Evolutionary conservation across 2,888 invertebrate species (phyloP).

Genomic region (Leptogaster cylindrica): DNA sequence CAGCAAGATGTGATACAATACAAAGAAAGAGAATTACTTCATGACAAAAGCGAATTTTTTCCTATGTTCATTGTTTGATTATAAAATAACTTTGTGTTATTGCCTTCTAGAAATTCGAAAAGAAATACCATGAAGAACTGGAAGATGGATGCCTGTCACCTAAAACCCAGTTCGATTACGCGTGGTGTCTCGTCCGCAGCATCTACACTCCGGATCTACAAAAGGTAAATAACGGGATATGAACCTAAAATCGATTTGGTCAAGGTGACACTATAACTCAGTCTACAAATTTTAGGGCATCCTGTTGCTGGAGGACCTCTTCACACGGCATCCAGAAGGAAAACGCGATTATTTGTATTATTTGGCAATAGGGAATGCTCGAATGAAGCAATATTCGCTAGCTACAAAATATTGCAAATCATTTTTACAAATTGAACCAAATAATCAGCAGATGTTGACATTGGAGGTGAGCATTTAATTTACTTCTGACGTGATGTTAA

Average conservation of each 20-base stretch:
- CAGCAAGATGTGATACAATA: neutral
- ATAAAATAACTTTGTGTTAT: neutral
- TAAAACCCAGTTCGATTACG: slow-evolving; percentile 93
- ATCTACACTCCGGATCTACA: slow-evolving; percentile 87
- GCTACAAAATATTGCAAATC: slow-evolving; percentile 83
- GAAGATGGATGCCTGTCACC: slow-evolving; percentile 75
- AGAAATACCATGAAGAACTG: slow-evolving; percentile 82
- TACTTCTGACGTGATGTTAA: too few relatives aligned
- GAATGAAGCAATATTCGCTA: slow-evolving; percentile 88
- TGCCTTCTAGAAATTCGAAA: slow-evolving; percentile 88
- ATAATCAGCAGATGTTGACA: slow-evolving; percentile 85
- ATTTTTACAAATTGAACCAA: slow-evolving; percentile 81
- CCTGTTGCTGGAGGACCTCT: slow-evolving; percentile 83
- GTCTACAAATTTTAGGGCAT: slow-evolving; percentile 70
- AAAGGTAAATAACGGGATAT: slow-evolving; percentile 64
- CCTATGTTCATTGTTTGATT: too few relatives aligned
- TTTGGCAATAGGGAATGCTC: slow-evolving; percentile 90
- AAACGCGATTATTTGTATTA: slow-evolving; percentile 95
- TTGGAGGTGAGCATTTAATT: slow-evolving; percentile 75
- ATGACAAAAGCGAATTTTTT: too few relatives aligned
- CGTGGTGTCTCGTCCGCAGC: slow-evolving; percentile 91
- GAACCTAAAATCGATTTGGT: too few relatives aligned
- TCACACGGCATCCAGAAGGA: slow-evolving; percentile 76
- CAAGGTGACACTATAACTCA: neutral
- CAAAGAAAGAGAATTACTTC: neutral